These are phyloP conservation scores for Caenorhabditis sp. DNA, from an alignment of 2,888 invertebrate genomes.

Conservation along the genomic window DNA sequence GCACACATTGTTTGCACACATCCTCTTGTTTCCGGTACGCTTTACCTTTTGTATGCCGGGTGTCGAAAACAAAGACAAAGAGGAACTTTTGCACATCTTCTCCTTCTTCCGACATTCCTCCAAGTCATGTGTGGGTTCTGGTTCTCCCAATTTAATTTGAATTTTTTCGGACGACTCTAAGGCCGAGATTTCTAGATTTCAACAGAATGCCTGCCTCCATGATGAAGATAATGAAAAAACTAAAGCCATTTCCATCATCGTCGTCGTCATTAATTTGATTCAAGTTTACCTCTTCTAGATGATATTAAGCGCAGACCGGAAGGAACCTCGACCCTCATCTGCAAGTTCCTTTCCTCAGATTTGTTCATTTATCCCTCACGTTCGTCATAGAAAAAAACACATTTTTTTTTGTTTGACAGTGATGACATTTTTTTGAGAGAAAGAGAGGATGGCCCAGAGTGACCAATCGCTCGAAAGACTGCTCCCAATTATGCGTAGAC, in stretches of 20 bases:
- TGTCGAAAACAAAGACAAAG: conserved; percentile 2
- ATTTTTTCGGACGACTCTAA: too few relatives aligned
- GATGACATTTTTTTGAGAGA: neutral
- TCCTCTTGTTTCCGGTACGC: conserved; percentile 12
- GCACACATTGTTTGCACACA: neutral
- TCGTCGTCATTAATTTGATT: conserved; percentile 2
- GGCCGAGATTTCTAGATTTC: too few relatives aligned
- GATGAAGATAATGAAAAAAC: neutral
- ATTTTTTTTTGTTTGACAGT: neutral
- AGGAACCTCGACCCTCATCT: neutral
- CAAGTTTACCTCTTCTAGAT: neutral
- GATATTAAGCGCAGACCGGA: neutral
- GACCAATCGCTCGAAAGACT: conserved; percentile 6
- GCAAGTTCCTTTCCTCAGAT: conserved; percentile 12
- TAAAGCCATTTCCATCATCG: neutral
- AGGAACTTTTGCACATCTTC: neutral
- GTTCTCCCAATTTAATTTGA: neutral
- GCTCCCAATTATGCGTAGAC: conserved; percentile 20
- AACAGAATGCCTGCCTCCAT: too few relatives aligned
- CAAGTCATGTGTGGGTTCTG: neutral
- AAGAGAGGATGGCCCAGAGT: neutral
- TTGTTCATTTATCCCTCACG: neutral
- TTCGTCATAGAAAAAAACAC: conserved; percentile 15
- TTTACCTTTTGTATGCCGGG: conserved; percentile 4
- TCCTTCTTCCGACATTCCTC: neutral